Evolutionary conservation across 1,140 invertebrate species (phyloP), one percentile per base, ranked within the genome.

Genomic region (Solenopsis invicta): DNA sequence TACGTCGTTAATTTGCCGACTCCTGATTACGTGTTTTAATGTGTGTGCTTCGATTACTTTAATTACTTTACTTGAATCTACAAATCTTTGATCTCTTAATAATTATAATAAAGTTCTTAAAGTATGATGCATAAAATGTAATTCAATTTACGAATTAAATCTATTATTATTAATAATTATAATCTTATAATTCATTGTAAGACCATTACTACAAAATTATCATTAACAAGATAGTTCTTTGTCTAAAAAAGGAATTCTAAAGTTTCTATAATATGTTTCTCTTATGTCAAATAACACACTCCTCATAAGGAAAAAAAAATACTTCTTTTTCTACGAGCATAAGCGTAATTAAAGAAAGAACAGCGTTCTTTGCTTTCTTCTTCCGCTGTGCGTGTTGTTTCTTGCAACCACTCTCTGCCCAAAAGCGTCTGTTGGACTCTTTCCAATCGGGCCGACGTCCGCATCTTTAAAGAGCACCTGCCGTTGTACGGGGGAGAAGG

Each of bases 391-490:
- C 29, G 48, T 45, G 34, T 75, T 21, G 69, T 69, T 18, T 45
- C 50, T 59, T 10, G 12, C 56, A 87, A 89, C 56, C 85, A 24
- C 59, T 77, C 62, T 87, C 74, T 85, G 59, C 66, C 77, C 66
- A 74, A 89, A 84, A 80, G 29, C 62, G 54, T 78, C 18, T 54
- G 61, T 84, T 66, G 54, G 62, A 37, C 29, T 89, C 81, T 89
- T 86, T 84, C 85, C 74, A 82, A 82, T 90, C 89, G 71, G 71
- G 64, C 45, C 81, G 52, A 87, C 61, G 67, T 87, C 85, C 85
- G 80, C 54, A 86, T 90, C 87, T 91, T 85, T 85, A 85, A 87
- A 90, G 82, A 90, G 78, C 93, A 93, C 93, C 93, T 94, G 93
- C 91, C 80, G 77, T 66, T 72, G 48, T 4, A 24, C 21, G 59